Evolutionary conservation across 1,140 invertebrate genomes (phyloP), one percentile per base, ranked within the genome.

Genomic region (Lethocerus indicus): DNA sequence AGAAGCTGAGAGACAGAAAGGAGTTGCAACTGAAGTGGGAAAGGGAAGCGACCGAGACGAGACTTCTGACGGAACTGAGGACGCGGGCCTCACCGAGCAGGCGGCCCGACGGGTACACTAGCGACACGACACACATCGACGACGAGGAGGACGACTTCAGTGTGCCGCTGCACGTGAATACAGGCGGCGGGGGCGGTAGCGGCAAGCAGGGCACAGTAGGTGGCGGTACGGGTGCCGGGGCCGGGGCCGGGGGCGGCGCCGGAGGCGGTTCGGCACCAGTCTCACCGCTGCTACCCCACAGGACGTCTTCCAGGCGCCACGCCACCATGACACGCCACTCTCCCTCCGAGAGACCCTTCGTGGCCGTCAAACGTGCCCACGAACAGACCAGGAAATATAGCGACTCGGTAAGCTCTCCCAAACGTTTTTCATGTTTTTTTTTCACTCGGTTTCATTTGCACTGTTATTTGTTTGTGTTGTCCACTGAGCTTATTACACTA

Each of bases 91-190:
- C 63, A 9, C 66, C 66, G 3, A 67, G 66, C 52, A 64, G 66
- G 53, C 56, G 69, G 58, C 61, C 60, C 57, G 68, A 56, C 60
- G 63, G 81, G 3, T 84, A 83, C 59, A 78, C 79, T 1, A 83
- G 79, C 57, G 81, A 84, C 59, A 83, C 80, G 1, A 83, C 80
- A 6, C 75, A 81, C 2, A 76, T 83, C 51, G 77, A 79, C 36
- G 79, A 81, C 57, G 78, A 81, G 56, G 73, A 76, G 48, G 74
- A 76, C 14, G 73, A 76, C 59, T 78, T 75, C 61, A 71, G 70
- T 47, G 69, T 77, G 35, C 77, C 77, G 2, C 61, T 79, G 9
- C 76, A 78, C 59, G 75, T 79, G 49, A 74, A 78, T 61, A 78
- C 74, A 2, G 63, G 66, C 46, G 61, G 57, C 35, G 42, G 42